Evolutionary conservation across 2,797 vertebrate species (phyloP).

Genomic region (Mycteria americana): DNA sequence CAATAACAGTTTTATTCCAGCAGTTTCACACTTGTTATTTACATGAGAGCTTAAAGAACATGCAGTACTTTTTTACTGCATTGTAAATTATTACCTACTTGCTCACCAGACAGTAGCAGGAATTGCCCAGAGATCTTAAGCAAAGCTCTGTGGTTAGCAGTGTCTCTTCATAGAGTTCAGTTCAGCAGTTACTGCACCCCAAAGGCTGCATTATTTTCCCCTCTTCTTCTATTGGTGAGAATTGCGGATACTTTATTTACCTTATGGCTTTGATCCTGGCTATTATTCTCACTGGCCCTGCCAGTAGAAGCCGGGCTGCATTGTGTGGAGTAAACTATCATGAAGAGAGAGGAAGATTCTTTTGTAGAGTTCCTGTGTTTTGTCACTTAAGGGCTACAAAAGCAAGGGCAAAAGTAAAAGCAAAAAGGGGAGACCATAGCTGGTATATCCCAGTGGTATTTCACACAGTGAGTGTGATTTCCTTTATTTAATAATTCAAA

Average conservation of each 20-base stretch:
- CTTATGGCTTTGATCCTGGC: not conserved
- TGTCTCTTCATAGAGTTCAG: not conserved
- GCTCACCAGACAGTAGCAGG: not conserved
- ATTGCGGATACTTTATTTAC: not conserved
- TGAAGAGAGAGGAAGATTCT: not conserved
- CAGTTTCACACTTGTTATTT: not conserved
- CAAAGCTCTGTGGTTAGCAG: not conserved
- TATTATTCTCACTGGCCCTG: not conserved
- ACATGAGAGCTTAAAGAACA: not conserved
- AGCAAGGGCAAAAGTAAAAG: not conserved
- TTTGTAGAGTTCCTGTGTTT: not conserved
- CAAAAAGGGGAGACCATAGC: not conserved
- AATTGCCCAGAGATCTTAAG: not conserved
- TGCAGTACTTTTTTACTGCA: not conserved
- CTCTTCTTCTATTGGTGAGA: not conserved
- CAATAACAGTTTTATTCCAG: not conserved
- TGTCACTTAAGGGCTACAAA: not conserved
- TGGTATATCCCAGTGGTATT: not conserved
- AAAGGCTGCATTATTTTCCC: not conserved
- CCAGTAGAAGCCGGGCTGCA: not conserved
- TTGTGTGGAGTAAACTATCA: not conserved
- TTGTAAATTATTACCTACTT: not conserved
- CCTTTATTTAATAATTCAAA: not conserved
- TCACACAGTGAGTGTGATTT: not conserved
- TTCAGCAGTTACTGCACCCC: not conserved